A percentile compares a stretch with the other conserved stretches of the same genome.
These are phyloP conservation scores for Notodonta ziczac DNA, from an alignment of 2,888 invertebrate species.

Conservation along the genomic window DNA sequence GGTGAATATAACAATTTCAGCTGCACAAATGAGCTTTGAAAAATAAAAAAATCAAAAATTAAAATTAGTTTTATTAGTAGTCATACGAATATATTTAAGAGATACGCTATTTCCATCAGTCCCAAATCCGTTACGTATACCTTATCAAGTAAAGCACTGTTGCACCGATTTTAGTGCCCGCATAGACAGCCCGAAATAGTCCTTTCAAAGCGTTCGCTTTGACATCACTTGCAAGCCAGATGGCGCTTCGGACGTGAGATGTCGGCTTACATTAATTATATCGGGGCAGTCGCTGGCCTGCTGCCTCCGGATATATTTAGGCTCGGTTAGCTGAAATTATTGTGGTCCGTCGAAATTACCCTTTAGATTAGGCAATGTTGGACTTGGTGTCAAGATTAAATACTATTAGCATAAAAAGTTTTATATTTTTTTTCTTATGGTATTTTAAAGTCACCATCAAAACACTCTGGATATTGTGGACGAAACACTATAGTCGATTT, in stretches of 20 bases:
- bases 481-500: no score
- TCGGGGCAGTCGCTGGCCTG: constrained; percentile 22
- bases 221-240: constrained; percentile 32
- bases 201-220: constrained; percentile 30
- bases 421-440: no score
- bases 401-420: no score
- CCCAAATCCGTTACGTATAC: no score
- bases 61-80: no score
- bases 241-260: constrained; percentile 31
- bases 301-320: constrained; percentile 23
- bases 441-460: no score
- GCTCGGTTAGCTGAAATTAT: constrained; percentile 16
- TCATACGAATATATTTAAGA: no score
- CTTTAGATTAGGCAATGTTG: not conserved
- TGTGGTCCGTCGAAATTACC: constrained; percentile 4
- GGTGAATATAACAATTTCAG: no score
- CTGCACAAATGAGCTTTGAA: no score
- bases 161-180: constrained; percentile 13
- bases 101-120: no score
- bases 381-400: not conserved
- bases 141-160: not conserved
- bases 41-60: no score
- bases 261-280: constrained; percentile 39
- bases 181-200: constrained; percentile 26
- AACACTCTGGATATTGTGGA: no score